Percentiles rank a stretch among this genome's conserved stretches.
These are phyloP conservation scores for Pararge aegeria DNA, from an alignment of 1,140 invertebrate genomes.

Conservation along the genomic window DNA sequence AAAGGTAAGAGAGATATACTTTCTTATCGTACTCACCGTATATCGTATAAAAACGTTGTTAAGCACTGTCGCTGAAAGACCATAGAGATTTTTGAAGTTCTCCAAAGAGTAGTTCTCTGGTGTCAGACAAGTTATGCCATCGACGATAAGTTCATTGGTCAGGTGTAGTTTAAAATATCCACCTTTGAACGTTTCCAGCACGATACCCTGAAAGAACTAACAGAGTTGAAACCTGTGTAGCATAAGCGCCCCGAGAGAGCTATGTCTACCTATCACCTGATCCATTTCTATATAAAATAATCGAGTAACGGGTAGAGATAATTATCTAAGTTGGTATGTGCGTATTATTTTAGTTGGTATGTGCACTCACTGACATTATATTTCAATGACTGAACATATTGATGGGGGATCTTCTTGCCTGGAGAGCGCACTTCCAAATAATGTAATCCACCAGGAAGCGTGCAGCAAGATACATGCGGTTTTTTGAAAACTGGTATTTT, in stretches of 20 bases:
- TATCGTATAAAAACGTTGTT: conserved; percentile 61
- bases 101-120: conserved; percentile 42
- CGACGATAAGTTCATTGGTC: conserved; percentile 49
- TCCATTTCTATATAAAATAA: too few relatives aligned
- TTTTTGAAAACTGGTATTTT: conserved; percentile 45
- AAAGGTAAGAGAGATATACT: too few relatives aligned
- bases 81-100: conserved; percentile 56
- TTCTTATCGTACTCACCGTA: conserved; percentile 50
- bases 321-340: too few relatives aligned
- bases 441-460: conserved; percentile 69
- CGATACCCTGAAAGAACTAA: conserved; percentile 45
- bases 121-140: conserved; percentile 61
- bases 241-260: too few relatives aligned
- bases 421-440: conserved; percentile 75
- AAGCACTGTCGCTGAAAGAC: conserved; percentile 43
- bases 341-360: too few relatives aligned
- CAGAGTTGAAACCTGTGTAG: neutral
- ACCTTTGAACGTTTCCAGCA: conserved; percentile 62
- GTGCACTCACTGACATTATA: conserved; percentile 63
- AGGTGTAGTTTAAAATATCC: conserved; percentile 68
- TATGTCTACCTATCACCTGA: too few relatives aligned
- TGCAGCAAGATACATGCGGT: conserved; percentile 64
- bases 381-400: conserved; percentile 54
- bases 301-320: too few relatives aligned
- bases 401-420: conserved; percentile 62